Percentiles rank a stretch among this genome's conserved stretches.
Evolutionary conservation across 2,797 vertebrate species (phyloP).

Genomic region (Smutsia temminckii): DNA sequence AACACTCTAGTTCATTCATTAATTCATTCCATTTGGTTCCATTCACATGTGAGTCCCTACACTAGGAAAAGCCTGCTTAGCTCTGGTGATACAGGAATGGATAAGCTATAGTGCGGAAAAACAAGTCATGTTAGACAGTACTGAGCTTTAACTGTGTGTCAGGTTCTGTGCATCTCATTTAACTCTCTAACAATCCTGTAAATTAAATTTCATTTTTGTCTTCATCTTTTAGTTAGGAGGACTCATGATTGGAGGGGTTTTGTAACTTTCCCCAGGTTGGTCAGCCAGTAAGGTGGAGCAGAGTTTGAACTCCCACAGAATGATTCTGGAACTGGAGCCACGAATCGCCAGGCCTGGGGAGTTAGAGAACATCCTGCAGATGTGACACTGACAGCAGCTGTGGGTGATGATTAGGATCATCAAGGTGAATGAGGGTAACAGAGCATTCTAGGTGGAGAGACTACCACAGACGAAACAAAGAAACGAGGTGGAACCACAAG

Average conservation of each 20-base stretch:
- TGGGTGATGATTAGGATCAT: neutral
- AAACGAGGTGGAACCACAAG: neutral
- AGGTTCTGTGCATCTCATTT: neutral
- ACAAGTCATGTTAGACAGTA: neutral
- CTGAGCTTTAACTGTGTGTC: neutral
- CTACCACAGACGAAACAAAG: neutral
- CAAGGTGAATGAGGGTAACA: neutral
- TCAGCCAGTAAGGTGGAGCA: neutral
- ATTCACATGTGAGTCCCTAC: neutral
- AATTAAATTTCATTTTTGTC: neutral
- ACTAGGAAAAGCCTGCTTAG: neutral
- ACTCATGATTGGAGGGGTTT: neutral
- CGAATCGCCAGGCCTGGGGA: neutral
- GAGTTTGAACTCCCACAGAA: neutral
- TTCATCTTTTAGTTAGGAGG: neutral
- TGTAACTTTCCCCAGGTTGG: neutral
- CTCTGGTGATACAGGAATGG: neutral
- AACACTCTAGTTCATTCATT: neutral
- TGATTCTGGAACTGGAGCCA: neutral
- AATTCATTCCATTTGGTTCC: neutral
- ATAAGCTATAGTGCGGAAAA: neutral
- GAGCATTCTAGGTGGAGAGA: neutral
- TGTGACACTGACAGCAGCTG: neutral
- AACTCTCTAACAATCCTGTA: neutral
- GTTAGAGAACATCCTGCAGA: neutral